Conservation (phyloP, 2,797 vertebrate species). For the Rallus crepitans region DNA sequence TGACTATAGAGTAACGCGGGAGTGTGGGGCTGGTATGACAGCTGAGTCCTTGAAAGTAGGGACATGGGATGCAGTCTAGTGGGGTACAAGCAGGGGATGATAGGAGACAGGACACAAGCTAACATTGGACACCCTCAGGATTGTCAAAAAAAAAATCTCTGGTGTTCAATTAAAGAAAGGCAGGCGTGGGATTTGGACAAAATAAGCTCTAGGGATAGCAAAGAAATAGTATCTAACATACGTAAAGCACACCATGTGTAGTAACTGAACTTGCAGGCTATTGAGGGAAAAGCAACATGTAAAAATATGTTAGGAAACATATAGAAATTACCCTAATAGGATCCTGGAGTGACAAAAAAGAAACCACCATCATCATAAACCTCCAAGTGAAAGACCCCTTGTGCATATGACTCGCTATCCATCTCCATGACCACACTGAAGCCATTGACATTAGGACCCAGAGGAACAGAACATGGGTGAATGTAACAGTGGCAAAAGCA, state of each 20-base stretch:
- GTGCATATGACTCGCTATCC: accelerated
- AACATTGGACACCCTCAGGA: background rate
- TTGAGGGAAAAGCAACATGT: background rate
- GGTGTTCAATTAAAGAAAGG: background rate
- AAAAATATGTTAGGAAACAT: background rate
- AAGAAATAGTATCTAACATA: background rate
- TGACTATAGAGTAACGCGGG: background rate
- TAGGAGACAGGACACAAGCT: background rate
- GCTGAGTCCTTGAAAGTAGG: background rate
- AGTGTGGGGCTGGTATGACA: background rate
- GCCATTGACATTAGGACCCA: background rate
- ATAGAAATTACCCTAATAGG: background rate
- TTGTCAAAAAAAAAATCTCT: background rate
- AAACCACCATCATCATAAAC: background rate
- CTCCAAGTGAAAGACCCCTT: background rate
- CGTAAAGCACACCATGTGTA: background rate
- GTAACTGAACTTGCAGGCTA: background rate
- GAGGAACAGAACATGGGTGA: background rate
- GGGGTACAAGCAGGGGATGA: background rate
- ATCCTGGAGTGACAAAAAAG: background rate
- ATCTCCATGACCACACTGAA: background rate
- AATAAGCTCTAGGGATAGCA: background rate
- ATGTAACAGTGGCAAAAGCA: background rate
- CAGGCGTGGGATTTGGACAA: background rate
- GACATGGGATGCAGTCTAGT: background rate